Evolutionary conservation across 2,888 invertebrate species (phyloP).

Genomic region (Tipula lateralis): DNA sequence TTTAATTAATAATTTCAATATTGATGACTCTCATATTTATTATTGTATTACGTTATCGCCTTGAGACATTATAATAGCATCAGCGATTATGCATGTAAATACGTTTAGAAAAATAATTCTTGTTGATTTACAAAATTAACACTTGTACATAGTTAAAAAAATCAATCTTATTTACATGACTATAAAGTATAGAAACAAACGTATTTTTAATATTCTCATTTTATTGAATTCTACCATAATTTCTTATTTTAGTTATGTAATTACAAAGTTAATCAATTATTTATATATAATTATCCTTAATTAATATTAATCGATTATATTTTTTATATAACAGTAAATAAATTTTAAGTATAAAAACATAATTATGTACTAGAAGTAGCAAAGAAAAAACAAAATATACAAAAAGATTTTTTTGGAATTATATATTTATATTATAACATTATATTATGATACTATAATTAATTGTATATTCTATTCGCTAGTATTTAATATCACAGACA

Average conservation of each 20-base stretch:
- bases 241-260: neutral
- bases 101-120: neutral
- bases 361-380: neutral
- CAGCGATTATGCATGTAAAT: neutral
- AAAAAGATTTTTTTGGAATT: neutral
- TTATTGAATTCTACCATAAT: neutral
- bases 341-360: conserved; percentile 12
- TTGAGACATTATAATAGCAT: neutral
- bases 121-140: neutral
- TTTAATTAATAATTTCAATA: neutral
- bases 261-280: neutral
- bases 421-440: neutral
- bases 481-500: neutral
- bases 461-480: neutral
- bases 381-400: neutral
- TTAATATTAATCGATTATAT: neutral
- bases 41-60: neutral
- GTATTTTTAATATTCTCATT: neutral
- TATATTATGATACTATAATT: neutral
- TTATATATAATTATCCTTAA: neutral
- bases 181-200: neutral
- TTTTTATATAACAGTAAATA: neutral
- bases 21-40: neutral
- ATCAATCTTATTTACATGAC: neutral
- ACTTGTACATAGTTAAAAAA: neutral